phyloP scores from a whole-genome alignment of 2,888 invertebrate genomes.

The Drosophila mayaguana region DNA sequence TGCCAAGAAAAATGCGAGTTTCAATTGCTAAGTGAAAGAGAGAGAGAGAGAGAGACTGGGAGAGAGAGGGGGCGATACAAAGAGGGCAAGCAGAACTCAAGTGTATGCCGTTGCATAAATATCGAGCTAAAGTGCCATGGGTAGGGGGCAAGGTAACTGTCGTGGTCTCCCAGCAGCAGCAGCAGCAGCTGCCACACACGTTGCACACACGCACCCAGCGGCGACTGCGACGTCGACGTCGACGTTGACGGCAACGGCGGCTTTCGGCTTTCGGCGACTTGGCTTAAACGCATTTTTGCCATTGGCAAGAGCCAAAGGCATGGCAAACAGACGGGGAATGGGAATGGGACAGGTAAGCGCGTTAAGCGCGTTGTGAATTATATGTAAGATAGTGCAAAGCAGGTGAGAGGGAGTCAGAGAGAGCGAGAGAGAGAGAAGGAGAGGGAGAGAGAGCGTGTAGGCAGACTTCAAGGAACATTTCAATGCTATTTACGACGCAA shows the following conservation, averaged over 20 bases:
- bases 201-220: slow-evolving; percentile 63
- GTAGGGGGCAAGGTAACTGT: slow-evolving; percentile 30
- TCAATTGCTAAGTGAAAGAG: slow-evolving; percentile 64
- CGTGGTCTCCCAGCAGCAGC: slow-evolving; percentile 41
- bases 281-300: slow-evolving; percentile 78
- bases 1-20: slow-evolving; percentile 81
- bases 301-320: slow-evolving; percentile 50
- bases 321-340: background rate
- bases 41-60: slow-evolving; percentile 3
- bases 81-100: slow-evolving; percentile 52
- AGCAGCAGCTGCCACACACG: slow-evolving; percentile 74
- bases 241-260: slow-evolving; percentile 38
- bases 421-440: background rate
- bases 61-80: background rate
- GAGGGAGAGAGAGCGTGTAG: background rate
- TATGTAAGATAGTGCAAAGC: slow-evolving; percentile 57
- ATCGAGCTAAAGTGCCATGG: slow-evolving; percentile 75
- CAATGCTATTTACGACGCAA: slow-evolving; percentile 59
- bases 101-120: slow-evolving; percentile 81
- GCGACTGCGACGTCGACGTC: slow-evolving; percentile 35
- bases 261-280: slow-evolving; percentile 61
- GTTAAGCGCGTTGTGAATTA: slow-evolving; percentile 72
- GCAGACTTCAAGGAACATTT: slow-evolving; percentile 56
- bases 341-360: slow-evolving; percentile 38
- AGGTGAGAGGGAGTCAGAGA: background rate